Conservation (phyloP, 2,888 invertebrate species). For the Sesia apiformis region DNA sequence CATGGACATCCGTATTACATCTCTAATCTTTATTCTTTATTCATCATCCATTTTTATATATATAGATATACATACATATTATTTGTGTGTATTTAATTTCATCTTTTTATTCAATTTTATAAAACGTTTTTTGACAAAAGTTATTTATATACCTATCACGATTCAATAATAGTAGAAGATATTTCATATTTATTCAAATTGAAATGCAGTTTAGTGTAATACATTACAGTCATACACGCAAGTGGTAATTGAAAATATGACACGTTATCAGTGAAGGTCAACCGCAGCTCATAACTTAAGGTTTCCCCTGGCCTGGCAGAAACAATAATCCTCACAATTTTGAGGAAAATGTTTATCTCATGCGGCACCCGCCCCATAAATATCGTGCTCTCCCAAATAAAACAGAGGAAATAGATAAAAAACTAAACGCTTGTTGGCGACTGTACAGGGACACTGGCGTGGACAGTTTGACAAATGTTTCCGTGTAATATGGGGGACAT, state of each 20-base stretch:
- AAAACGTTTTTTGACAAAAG: too few relatives aligned
- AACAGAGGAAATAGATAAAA: conserved; percentile 62
- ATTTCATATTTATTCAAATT: too few relatives aligned
- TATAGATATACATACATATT: too few relatives aligned
- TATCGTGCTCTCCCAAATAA: conserved; percentile 52
- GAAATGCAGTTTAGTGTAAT: too few relatives aligned
- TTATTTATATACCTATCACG: too few relatives aligned
- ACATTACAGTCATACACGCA: too few relatives aligned
- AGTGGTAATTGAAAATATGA: background rate
- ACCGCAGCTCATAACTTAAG: conserved; percentile 51
- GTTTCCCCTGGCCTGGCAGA: conserved; percentile 52
- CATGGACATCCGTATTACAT: too few relatives aligned
- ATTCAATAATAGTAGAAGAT: too few relatives aligned
- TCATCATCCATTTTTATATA: too few relatives aligned
- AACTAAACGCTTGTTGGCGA: conserved; percentile 49
- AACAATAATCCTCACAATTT: conserved; percentile 67
- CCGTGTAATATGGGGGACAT: background rate
- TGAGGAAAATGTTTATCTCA: conserved; percentile 66
- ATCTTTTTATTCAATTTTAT: too few relatives aligned
- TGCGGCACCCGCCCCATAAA: conserved; percentile 65
- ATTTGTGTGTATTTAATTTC: too few relatives aligned
- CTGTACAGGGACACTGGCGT: conserved; percentile 27
- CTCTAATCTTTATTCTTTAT: too few relatives aligned
- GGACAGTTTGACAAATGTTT: conserved; percentile 35
- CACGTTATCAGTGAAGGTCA: conserved; percentile 45